Evolutionary conservation across 2,797 vertebrate species (phyloP).

Genomic region (Myotis planiceps): DNA sequence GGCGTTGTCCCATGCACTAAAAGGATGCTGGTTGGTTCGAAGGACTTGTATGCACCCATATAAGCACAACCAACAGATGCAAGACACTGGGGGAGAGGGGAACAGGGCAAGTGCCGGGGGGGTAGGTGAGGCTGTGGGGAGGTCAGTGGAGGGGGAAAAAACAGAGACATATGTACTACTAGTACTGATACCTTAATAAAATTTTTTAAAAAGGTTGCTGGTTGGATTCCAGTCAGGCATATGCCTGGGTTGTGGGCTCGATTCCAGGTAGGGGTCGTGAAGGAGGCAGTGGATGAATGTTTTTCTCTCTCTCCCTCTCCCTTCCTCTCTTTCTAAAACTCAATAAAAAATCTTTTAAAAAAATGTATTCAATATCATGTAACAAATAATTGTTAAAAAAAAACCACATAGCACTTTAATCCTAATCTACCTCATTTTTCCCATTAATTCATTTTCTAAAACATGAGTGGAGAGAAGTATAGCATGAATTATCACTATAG

Average conservation of each 20-base stretch:
- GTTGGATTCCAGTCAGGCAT: not conserved
- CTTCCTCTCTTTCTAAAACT: not conserved
- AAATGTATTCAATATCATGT: not conserved
- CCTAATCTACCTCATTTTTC: not conserved
- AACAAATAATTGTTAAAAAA: not conserved
- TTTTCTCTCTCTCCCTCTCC: not conserved
- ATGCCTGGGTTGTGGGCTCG: not conserved
- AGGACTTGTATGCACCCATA: too few species aligned
- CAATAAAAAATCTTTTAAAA: not conserved
- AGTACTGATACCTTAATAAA: too few species aligned
- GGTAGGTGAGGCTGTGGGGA: too few species aligned
- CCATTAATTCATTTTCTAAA: constrained; percentile 6
- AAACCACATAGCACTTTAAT: not conserved
- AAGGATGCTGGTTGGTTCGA: not conserved
- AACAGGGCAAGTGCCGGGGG: too few species aligned
- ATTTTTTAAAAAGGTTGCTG: not conserved
- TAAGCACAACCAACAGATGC: too few species aligned
- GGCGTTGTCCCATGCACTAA: not conserved
- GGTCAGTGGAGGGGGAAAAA: too few species aligned
- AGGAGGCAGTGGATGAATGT: not conserved
- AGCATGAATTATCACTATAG: not conserved
- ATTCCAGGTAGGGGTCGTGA: not conserved
- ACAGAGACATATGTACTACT: too few species aligned
- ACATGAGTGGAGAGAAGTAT: not conserved
- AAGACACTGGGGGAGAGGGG: too few species aligned